These are phyloP conservation scores for Amazona finschi DNA, from an alignment of 2,797 vertebrate species.

Conservation along the genomic window DNA sequence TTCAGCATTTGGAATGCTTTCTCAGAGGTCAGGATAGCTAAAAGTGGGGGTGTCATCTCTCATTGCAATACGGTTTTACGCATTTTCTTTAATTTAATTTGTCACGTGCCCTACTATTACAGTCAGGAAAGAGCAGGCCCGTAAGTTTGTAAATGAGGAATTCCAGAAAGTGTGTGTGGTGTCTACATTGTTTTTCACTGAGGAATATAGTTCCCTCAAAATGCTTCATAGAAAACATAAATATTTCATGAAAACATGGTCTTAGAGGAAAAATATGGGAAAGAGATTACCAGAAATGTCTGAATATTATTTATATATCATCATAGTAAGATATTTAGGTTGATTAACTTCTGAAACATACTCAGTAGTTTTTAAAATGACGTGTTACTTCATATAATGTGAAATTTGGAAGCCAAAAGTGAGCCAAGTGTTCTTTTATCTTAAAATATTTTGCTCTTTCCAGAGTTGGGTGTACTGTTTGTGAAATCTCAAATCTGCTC, in stretches of 20 bases:
- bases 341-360: background rate
- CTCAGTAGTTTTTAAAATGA: background rate
- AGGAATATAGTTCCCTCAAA: background rate
- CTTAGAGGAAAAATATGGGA: background rate
- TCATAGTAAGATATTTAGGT: background rate
- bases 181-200: background rate
- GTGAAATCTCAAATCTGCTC: background rate
- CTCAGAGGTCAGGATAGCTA: background rate
- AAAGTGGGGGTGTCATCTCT: background rate
- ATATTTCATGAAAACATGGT: background rate
- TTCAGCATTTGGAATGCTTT: background rate
- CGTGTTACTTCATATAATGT: background rate
- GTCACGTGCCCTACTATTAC: background rate
- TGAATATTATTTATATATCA: background rate
- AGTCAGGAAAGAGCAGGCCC: background rate
- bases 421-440: background rate
- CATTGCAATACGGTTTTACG: background rate
- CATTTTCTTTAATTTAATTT: background rate
- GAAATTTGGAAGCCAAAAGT: background rate
- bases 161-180: background rate
- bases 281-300: background rate
- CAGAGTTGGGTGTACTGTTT: background rate
- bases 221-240: background rate
- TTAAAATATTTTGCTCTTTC: background rate
- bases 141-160: background rate